phyloP scores from a whole-genome alignment of 2,797 vertebrate genomes.

The Rhinophrynus dorsalis region DNA sequence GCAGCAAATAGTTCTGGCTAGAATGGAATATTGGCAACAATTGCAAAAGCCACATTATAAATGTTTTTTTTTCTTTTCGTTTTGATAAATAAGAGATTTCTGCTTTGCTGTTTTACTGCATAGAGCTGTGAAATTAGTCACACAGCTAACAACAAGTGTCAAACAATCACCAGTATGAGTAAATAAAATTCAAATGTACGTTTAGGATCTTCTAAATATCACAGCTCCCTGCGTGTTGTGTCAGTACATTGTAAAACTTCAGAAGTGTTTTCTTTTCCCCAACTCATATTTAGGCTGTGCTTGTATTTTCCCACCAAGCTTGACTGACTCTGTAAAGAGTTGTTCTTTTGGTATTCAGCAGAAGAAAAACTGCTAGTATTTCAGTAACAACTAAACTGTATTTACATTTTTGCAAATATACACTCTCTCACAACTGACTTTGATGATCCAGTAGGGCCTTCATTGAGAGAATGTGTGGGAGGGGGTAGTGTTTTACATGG shows the following conservation, averaged over 20 bases:
- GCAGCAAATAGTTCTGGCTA: no score
- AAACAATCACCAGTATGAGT: no score
- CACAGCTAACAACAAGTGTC: no score
- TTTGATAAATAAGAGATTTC: no score
- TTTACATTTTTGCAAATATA: background rate
- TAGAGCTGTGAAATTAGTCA: no score
- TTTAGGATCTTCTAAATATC: background rate
- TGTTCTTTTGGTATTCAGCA: background rate
- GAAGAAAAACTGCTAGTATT: background rate
- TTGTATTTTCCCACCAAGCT: constrained; percentile 9
- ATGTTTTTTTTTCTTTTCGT: no score
- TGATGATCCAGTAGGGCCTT: background rate
- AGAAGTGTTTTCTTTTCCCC: background rate
- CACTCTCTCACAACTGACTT: background rate
- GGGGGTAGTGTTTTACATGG: no score
- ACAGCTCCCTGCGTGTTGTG: background rate
- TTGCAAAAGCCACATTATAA: no score
- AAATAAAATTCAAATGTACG: no score
- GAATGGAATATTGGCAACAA: no score
- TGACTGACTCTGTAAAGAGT: background rate
- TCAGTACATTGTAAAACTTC: background rate
- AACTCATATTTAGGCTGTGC: background rate
- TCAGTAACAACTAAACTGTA: background rate
- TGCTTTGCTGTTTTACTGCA: no score
- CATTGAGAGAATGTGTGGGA: no score